Conservation (phyloP, 2,888 invertebrate genomes). For the Agonopterix alstromeriana region DNA sequence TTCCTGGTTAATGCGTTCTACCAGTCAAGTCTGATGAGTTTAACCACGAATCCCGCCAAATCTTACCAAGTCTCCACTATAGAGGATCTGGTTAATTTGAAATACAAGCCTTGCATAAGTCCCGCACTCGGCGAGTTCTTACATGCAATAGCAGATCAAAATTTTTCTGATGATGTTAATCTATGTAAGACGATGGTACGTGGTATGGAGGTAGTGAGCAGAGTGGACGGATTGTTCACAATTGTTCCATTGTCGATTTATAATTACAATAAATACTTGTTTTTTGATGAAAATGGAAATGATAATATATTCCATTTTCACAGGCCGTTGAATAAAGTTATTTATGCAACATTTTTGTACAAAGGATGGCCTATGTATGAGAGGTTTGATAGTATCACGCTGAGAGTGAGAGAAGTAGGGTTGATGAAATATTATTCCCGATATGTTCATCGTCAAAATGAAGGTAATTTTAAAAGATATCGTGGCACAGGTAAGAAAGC, state of each 20-base stretch:
- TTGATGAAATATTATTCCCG: constrained; percentile 22
- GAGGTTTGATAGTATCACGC: constrained; percentile 18
- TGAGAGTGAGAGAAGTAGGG: constrained; percentile 39
- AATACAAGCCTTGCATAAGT: constrained; percentile 39
- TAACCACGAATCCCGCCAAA: constrained; percentile 24
- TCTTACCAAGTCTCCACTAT: constrained; percentile 34
- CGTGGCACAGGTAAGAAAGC: constrained; percentile 4
- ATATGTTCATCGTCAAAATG: constrained; percentile 13
- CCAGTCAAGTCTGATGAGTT: constrained; percentile 23
- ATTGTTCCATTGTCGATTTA: constrained; percentile 27
- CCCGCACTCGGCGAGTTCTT: constrained; percentile 16
- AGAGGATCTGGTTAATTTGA: constrained; percentile 17
- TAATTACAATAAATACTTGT: constrained; percentile 24
- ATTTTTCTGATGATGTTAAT: not conserved
- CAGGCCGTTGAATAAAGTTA: constrained; percentile 28
- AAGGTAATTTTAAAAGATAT: not conserved
- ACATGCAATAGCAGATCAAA: constrained; percentile 4
- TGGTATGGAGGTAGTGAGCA: constrained; percentile 31
- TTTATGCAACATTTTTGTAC: constrained; percentile 40
- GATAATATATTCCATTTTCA: constrained; percentile 19
- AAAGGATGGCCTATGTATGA: constrained; percentile 45
- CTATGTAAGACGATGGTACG: constrained; percentile 13
- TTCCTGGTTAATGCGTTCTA: constrained; percentile 24
- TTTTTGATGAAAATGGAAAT: constrained; percentile 26
- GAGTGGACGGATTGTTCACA: constrained; percentile 26